A percentile compares a stretch with the other conserved stretches of the same genome.
These are phyloP conservation scores for Orgyia antiqua DNA, from an alignment of 2,888 invertebrate species.

Conservation along the genomic window DNA sequence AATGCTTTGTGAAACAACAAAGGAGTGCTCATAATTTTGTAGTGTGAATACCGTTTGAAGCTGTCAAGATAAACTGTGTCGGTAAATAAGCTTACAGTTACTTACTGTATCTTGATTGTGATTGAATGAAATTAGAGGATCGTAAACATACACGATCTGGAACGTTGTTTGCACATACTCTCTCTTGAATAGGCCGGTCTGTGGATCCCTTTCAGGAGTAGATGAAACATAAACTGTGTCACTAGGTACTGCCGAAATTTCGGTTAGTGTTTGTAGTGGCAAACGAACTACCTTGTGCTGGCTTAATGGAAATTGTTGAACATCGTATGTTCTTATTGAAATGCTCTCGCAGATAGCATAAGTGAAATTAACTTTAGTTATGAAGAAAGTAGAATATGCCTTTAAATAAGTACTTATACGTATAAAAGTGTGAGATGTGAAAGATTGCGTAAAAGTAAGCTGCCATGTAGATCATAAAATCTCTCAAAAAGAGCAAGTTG, in stretches of 20 bases:
- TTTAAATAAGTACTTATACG: too few relatives aligned
- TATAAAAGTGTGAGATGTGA: too few relatives aligned
- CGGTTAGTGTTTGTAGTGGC: slow-evolving; percentile 50
- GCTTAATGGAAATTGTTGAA: slow-evolving; percentile 48
- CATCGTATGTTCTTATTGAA: slow-evolving; percentile 20
- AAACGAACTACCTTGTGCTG: slow-evolving; percentile 51
- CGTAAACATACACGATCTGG: slow-evolving; percentile 50
- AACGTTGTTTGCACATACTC: slow-evolving; percentile 47
- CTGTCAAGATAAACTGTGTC: slow-evolving; percentile 5
- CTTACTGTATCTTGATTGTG: slow-evolving; percentile 40
- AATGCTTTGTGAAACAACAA: slow-evolving; percentile 4
- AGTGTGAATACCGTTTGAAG: slow-evolving; percentile 3
- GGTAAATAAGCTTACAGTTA: slow-evolving; percentile 15
- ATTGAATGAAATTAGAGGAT: slow-evolving; percentile 58
- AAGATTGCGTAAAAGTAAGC: too few relatives aligned
- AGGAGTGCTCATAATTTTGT: neutral
- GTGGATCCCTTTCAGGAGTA: slow-evolving; percentile 51
- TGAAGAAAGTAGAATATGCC: too few relatives aligned
- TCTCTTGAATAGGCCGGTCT: slow-evolving; percentile 47
- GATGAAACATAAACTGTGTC: slow-evolving; percentile 75
- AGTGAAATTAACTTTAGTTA: too few relatives aligned
- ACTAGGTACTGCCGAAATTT: slow-evolving; percentile 59
- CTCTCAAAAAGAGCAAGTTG: too few relatives aligned
- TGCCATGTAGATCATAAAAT: too few relatives aligned
- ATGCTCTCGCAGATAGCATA: too few relatives aligned